phyloP scores from a whole-genome alignment of 1,140 invertebrate species.

The Bombyx mori region ASM3026992v2 NC_085114.1:6419501-6420000 shows the following conservation, averaged over 20 bases:
- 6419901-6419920: constrained; percentile 22
- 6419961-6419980: constrained; percentile 21
- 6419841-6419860: constrained; percentile 29
- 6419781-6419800: constrained; percentile 43
- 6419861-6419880: constrained; percentile 27
- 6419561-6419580: constrained; percentile 63
- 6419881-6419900: constrained; percentile 22
- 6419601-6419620: constrained; percentile 60
- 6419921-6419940: constrained; percentile 22
- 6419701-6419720: constrained; percentile 51
- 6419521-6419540: constrained; percentile 59
- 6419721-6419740: constrained; percentile 54
- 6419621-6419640: constrained; percentile 40
- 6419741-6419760: constrained; percentile 55
- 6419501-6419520: constrained; percentile 63
- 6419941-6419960: constrained; percentile 32
- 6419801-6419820: constrained; percentile 61
- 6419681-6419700: constrained; percentile 56
- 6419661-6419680: constrained; percentile 44
- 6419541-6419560: constrained; percentile 61
- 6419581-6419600: constrained; percentile 66
- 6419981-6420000: constrained; percentile 17
- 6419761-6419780: constrained; percentile 57
- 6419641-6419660: constrained; percentile 43
- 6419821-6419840: constrained; percentile 58